Base-by-base conservation (phyloP, 2,797 vertebrate genomes). In the Urophycis tenuis region DNA sequence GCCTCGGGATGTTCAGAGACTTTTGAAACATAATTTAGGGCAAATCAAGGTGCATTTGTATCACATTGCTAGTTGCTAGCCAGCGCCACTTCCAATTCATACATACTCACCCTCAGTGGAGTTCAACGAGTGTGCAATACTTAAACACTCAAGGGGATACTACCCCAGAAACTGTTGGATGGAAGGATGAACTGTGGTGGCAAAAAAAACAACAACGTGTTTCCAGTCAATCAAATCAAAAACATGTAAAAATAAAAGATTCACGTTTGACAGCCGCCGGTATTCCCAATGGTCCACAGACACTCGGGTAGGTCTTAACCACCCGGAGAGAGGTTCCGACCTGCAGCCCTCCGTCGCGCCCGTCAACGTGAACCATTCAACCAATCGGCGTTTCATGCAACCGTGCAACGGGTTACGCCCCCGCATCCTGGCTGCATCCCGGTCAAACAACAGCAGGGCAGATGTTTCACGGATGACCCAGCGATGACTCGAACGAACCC, bases 1-100 rank as follows among this genome's bases (percentile, higher is more conserved):
- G 89, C 90, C 88, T 88, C 87, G 76, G 86, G 83, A 22, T 92
- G 87, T 88, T 91, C 90, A 87, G 87, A 82, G 64, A 30, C 64
- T 29, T 69, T 69, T 69, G 2, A 69, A 69, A 53, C 14, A 12
- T 53, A 19, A 53, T 53, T 53, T 53, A 53, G 19, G 0, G 3
- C 19, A 53, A 53, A 22, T 22, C 25, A 67, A 67, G 60, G 25
- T 67, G 60, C 60, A 25, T 60, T 67, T 29, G 53, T 41, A 41
- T 41, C 17, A 41, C 17, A 60, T 60, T n/a, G n/a, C n/a, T n/a
- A n/a, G n/a, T n/a, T n/a, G 53, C 53, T n/a, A 60, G n/a, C 60
- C 60, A 12, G 60, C 29, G 60, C 60, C 60, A 67, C 8, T 67
- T 25, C 22, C 53, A 53, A 60, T 60, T 25, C 53, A 60, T 60